A percentile compares a stretch with the other conserved stretches of the same genome.
Evolutionary conservation across 2,113 vertebrate genomes (phyloP).

Genomic region (Macroglossus sobrinus): DNA sequence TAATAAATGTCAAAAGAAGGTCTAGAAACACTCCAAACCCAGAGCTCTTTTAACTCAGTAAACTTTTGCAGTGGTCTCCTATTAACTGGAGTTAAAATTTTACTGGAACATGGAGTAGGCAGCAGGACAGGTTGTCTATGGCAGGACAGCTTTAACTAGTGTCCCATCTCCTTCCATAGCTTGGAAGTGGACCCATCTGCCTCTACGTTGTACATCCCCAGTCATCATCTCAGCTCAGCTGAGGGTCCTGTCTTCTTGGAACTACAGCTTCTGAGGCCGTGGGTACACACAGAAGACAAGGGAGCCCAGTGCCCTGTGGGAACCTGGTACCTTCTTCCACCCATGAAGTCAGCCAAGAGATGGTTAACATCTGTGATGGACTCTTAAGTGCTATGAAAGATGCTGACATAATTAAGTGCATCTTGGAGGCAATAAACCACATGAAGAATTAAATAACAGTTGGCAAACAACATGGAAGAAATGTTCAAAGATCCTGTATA

Average conservation of each 20-base stretch:
- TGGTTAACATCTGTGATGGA: background rate
- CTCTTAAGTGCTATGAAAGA: background rate
- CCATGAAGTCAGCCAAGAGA: background rate
- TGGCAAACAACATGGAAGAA: background rate
- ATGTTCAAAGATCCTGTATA: background rate
- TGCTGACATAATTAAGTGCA: background rate
- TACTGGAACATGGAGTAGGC: background rate
- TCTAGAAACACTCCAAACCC: background rate
- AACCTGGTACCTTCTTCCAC: background rate
- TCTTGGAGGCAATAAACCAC: background rate
- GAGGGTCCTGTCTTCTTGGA: background rate
- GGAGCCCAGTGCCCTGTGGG: background rate
- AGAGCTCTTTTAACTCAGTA: background rate
- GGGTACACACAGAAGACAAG: background rate
- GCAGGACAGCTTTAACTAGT: background rate
- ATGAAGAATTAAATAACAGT: background rate
- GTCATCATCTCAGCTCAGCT: background rate
- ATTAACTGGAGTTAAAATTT: background rate
- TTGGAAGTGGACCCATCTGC: background rate
- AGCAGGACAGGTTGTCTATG: background rate
- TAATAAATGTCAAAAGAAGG: background rate
- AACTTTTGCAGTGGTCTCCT: background rate
- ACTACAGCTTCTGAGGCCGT: background rate
- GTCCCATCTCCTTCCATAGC: background rate
- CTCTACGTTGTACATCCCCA: background rate